Conservation (phyloP, 2,797 vertebrate genomes). For the Bryconaethiops microstoma region DNA sequence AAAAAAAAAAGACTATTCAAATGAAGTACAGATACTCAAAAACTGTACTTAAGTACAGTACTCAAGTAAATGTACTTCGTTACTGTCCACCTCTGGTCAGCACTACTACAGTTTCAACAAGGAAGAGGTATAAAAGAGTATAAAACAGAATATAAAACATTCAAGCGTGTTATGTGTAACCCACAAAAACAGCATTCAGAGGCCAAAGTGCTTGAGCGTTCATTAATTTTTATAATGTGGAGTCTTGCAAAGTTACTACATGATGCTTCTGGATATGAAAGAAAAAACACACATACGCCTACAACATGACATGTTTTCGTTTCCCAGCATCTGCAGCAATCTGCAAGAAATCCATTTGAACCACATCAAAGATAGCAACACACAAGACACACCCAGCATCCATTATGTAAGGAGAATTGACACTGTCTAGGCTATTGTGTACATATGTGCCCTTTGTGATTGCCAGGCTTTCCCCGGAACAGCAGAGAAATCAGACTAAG, state of each 20-base stretch:
- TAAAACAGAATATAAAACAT: too few species aligned
- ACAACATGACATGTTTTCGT: background rate
- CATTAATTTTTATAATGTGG: background rate
- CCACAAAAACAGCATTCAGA: too few species aligned
- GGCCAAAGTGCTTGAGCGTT: background rate
- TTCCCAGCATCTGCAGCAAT: conserved; percentile 3
- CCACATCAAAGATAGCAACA: conserved; percentile 30
- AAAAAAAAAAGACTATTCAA: too few species aligned
- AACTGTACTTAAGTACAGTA: too few species aligned
- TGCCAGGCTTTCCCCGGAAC: background rate
- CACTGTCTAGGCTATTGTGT: conserved; percentile 34
- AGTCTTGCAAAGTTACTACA: background rate
- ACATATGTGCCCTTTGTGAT: background rate
- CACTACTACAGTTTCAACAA: background rate
- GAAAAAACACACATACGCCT: background rate
- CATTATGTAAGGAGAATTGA: conserved; percentile 27
- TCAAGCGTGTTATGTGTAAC: too few species aligned
- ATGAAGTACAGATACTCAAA: too few species aligned
- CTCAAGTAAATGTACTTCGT: too few species aligned
- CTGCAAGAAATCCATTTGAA: conserved; percentile 2
- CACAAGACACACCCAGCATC: conserved; percentile 35
- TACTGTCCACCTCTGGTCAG: too few species aligned
- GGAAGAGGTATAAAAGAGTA: background rate
- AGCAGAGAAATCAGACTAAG: conserved; percentile 1
- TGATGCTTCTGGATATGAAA: background rate